phyloP scores from a whole-genome alignment of 2,888 invertebrate genomes.

The Muschampia plurimacula region DNA sequence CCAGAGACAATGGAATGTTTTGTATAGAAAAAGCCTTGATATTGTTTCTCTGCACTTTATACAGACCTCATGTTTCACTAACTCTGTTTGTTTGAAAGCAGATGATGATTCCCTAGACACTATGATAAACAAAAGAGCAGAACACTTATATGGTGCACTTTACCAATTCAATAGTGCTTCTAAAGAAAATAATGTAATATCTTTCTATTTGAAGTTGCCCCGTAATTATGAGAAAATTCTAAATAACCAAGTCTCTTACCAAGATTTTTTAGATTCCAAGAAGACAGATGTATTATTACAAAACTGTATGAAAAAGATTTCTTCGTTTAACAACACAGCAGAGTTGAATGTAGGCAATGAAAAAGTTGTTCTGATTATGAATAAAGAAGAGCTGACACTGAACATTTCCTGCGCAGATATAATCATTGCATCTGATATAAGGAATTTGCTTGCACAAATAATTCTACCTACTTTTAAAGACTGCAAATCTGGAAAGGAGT shows the following conservation, averaged over 20 bases:
- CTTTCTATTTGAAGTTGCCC: slow-evolving; percentile 64
- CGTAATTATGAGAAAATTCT: slow-evolving; percentile 56
- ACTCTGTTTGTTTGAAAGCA: slow-evolving; percentile 52
- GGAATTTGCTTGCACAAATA: slow-evolving; percentile 65
- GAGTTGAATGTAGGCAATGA: slow-evolving; percentile 56
- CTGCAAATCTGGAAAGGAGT: slow-evolving; percentile 49
- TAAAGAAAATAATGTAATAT: slow-evolving; percentile 47
- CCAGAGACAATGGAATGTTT: slow-evolving; percentile 60
- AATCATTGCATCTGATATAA: slow-evolving; percentile 56
- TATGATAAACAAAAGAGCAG: slow-evolving; percentile 52
- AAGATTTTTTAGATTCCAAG: slow-evolving; percentile 48
- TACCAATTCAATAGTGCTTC: slow-evolving; percentile 55
- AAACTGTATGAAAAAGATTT: slow-evolving; percentile 36
- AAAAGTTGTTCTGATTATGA: slow-evolving; percentile 53
- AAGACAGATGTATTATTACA: slow-evolving; percentile 55
- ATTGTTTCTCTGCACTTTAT: slow-evolving; percentile 70
- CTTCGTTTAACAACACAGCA: slow-evolving; percentile 46
- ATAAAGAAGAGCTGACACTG: slow-evolving; percentile 57
- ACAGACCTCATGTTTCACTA: slow-evolving; percentile 46
- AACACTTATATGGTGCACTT: slow-evolving; percentile 53
- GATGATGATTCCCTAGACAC: slow-evolving; percentile 51
- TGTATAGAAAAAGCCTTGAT: slow-evolving; percentile 58
- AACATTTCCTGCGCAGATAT: slow-evolving; percentile 59
- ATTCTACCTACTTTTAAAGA: slow-evolving; percentile 54
- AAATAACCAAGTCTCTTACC: slow-evolving; percentile 46